Evolutionary conservation across 1,140 invertebrate genomes (phyloP), one percentile per base, ranked within the genome.

Genomic region (Hesperophylax magnus): DNA sequence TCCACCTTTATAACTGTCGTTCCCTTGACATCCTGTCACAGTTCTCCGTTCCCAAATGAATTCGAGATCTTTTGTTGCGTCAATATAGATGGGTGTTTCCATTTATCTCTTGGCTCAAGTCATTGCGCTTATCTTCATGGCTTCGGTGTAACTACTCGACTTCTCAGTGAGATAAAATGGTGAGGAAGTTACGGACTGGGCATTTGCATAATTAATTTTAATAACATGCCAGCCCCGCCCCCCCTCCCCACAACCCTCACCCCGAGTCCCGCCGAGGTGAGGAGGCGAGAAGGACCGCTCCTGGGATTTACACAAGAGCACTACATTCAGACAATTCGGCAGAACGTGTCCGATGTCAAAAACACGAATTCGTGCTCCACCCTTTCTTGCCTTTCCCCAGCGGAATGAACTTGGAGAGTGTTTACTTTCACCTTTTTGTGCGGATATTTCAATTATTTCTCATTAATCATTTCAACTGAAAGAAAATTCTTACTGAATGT

Each of bases 131-230:
- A 71, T 71, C 67, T 71, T n/a, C 34, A 24, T 39, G 17, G 34
- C 39, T 47, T 24, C n/a, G 67, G n/a, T 20, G 67, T n/a, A 52
- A 71, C 67, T 71, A 47, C 67, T 47, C 39, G 67, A 27, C 34
- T 20, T 20, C 20, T 56, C 24, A n/a, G 18, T 24, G 56, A 63
- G 75, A 77, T 77, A 75, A 75, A 75, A 75, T 58, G 54, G 71
- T 20, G 71, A 75, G 71, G 27, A 75, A 75, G 71, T 75, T 75
- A 75, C 71, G 58, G 31, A 53, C 56, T 58, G 71, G 31, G 52
- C 71, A 75, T 75, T 75, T 75, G 71, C 71, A 75, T 75, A 75
- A 75, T 75, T 75, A 75, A 75, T 75, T 75, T 75, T 75, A 75
- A 75, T 75, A 75, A 75, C 71, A 58, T 24, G 71, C 53, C 22